Evolutionary conservation across 2,888 invertebrate genomes (phyloP), one percentile per base, ranked within the genome.

Genomic region (Eupithecia insigniata): DNA sequence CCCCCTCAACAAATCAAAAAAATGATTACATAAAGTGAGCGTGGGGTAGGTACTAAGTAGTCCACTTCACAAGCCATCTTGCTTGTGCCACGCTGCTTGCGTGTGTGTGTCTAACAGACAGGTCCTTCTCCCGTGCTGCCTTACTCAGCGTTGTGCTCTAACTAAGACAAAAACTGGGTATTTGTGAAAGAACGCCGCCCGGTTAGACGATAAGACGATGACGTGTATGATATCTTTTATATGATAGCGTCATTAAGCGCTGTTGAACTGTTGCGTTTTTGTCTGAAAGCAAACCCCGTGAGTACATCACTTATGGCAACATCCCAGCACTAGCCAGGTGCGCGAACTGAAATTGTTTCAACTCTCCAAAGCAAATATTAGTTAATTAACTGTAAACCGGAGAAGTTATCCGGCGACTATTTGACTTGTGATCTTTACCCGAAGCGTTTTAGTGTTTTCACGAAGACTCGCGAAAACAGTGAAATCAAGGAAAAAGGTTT

Each of bases 381-480:
- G 90, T 92, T 93, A 94, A 94, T 94, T 93, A 94, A 92, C 89
- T 90, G 92, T 87, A 90, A 91, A 92, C 91, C 85, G 83, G 74
- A 70, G 74, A 71, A 76, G 77, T 77, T 78, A 83, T 77, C 66
- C 34, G 77, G 76, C 76, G 76, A 76, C 76, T 85, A 80, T 85
- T 84, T 84, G 76, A 82, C 82, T 85, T 79, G 78, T 72, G 74
- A 79, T 78, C 78, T 73, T 36, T 71, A 79, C 76, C 80, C 61
- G 51, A 69, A 60, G 30, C 60, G 36, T n/a, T n/a, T n/a, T n/a
- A n/a, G n/a, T n/a, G n/a, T n/a, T n/a, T n/a, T n/a, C n/a, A 36
- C 64, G 36, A 36, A 26, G 36, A 1, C 7, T 26, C 36, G 34
- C 16, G 12, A 39, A 58, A 36, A 55, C 39, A 22, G 55, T 16